phyloP scores from a whole-genome alignment of 2,797 vertebrate species.

The Mallotus villosus region DNA sequence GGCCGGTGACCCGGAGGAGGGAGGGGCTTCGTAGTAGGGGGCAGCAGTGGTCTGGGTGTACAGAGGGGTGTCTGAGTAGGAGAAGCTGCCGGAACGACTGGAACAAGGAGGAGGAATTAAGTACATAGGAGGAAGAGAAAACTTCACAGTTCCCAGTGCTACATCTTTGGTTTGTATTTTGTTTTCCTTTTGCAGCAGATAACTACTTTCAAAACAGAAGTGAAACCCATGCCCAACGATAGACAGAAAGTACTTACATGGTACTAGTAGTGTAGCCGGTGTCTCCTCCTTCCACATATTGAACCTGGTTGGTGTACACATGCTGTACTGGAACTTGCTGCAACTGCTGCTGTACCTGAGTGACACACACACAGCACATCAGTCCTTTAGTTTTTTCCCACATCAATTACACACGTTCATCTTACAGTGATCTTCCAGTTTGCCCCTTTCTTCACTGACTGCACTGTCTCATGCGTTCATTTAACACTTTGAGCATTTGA shows the following conservation, averaged over 20 bases:
- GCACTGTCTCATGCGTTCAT: no score
- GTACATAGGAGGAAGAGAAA: background rate
- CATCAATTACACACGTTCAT: background rate
- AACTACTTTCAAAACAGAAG: background rate
- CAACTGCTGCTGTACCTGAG: constrained; percentile 80
- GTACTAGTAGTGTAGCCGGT: constrained; percentile 86
- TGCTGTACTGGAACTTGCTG: constrained; percentile 89
- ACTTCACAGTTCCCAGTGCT: background rate
- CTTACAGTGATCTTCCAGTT: no score
- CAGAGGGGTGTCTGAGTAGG: constrained; percentile 85
- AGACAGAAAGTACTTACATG: constrained; percentile 79
- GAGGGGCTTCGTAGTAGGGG: constrained; percentile 85
- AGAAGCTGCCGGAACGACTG: constrained; percentile 86
- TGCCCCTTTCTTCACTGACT: no score
- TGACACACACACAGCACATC: background rate
- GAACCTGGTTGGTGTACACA: constrained; percentile 90
- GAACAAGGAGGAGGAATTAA: background rate
- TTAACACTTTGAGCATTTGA: no score
- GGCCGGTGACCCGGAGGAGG: constrained; percentile 79
- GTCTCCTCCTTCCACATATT: constrained; percentile 91
- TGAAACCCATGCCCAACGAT: background rate
- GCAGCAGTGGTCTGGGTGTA: constrained; percentile 82
- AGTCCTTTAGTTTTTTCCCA: background rate
- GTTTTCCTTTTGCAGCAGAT: no score
- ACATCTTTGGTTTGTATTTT: background rate